These are phyloP conservation scores for Muraenolepis orangiensis DNA, from an alignment of 2,797 vertebrate species.

Conservation along the genomic window DNA sequence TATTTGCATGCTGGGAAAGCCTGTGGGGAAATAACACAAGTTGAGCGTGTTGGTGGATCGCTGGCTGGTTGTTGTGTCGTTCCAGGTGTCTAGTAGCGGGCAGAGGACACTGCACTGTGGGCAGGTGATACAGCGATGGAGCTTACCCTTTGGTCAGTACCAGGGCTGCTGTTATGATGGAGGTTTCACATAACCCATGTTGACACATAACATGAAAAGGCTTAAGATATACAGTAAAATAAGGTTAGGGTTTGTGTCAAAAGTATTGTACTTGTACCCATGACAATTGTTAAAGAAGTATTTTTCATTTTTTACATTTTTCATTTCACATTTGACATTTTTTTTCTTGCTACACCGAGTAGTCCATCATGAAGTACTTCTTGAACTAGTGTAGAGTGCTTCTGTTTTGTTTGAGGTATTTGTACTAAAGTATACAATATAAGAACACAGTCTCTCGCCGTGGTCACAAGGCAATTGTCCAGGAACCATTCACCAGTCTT, in stretches of 20 bases:
- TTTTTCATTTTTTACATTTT: too few relatives aligned
- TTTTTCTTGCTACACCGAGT: background rate
- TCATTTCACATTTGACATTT: too few relatives aligned
- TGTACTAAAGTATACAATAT: background rate
- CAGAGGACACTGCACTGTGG: background rate
- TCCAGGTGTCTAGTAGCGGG: background rate
- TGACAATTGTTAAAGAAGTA: background rate
- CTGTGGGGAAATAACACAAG: background rate
- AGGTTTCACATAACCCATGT: background rate
- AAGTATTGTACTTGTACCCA: background rate
- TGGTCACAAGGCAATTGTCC: too few relatives aligned
- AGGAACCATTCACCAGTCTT: too few relatives aligned
- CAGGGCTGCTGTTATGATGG: background rate
- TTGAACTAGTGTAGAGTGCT: background rate
- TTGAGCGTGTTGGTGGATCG: background rate
- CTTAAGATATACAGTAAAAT: background rate
- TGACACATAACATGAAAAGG: background rate
- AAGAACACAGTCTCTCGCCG: background rate
- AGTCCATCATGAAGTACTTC: background rate
- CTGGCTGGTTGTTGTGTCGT: background rate
- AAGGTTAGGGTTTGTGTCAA: too few relatives aligned
- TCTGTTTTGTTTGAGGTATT: background rate
- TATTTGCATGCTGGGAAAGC: slow-evolving; percentile 1
- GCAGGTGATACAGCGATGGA: background rate
- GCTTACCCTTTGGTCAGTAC: too few relatives aligned